These are phyloP conservation scores for Zaprionus bogoriensis DNA, from an alignment of 2,888 invertebrate species.

Conservation along the genomic window DNA sequence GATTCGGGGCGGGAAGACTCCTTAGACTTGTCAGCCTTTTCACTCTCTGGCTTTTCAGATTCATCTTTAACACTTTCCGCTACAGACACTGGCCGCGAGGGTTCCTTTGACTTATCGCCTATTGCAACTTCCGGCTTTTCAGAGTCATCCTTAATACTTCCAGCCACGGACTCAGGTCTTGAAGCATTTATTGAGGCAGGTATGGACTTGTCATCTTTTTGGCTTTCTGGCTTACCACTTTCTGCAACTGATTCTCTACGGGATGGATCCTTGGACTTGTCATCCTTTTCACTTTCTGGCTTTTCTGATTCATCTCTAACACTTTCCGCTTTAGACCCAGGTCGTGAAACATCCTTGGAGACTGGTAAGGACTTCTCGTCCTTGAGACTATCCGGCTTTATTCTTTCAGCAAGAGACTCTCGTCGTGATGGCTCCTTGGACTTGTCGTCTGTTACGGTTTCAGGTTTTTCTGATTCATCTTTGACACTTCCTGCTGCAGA, in stretches of 20 bases:
- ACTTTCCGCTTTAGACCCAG: conserved; percentile 24
- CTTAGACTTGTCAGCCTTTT: conserved; percentile 30
- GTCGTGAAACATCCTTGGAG: conserved; percentile 28
- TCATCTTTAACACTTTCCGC: conserved; percentile 18
- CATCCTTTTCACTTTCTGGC: conserved; percentile 19
- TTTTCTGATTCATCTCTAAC: conserved; percentile 12
- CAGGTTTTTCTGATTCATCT: conserved; percentile 4
- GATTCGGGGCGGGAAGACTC: conserved; percentile 42
- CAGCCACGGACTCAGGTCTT: conserved; percentile 23
- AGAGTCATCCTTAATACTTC: conserved; percentile 1
- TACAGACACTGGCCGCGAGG: conserved; percentile 20
- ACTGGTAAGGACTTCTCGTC: conserved; percentile 26
- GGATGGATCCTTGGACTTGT: conserved; percentile 46
- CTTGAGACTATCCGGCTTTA: conserved; percentile 11
- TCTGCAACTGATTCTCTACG: conserved; percentile 35
- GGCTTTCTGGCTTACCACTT: conserved; percentile 21
- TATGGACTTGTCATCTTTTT: conserved; percentile 15
- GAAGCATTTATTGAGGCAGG: conserved; percentile 24
- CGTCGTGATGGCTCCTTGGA: conserved; percentile 23
- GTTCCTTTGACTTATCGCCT: conserved; percentile 26
- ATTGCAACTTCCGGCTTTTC: conserved; percentile 16
- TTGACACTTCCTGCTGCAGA: conserved; percentile 20
- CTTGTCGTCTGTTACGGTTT: conserved; percentile 18
- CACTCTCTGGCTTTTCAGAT: conserved; percentile 38
- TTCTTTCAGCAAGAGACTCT: conserved; percentile 27